Conservation (phyloP, 2,888 invertebrate genomes). For the Andrena hattorfiana region DNA sequence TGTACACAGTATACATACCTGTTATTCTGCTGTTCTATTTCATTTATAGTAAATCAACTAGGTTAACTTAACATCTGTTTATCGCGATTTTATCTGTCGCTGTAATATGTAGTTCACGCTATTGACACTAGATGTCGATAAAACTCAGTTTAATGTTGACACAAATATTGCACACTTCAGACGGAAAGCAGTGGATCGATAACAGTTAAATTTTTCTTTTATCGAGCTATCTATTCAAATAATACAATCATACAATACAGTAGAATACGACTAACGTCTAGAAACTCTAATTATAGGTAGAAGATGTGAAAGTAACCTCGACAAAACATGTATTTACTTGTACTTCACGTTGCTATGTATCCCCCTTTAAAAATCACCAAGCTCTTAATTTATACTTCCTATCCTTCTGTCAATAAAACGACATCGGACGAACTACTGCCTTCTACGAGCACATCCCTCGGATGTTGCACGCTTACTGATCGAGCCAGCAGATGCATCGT, state of each 20-base stretch:
- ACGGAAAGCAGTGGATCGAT: neutral
- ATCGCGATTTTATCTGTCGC: neutral
- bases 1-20: too few species aligned
- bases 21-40: too few species aligned
- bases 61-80: neutral
- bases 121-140: slow-evolving; percentile 31
- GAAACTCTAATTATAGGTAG: neutral
- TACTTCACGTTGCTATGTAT: neutral
- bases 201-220: neutral
- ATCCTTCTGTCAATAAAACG: too few species aligned
- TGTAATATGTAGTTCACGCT: neutral
- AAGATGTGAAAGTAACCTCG: neutral
- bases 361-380: too few species aligned
- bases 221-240: neutral
- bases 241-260: neutral
- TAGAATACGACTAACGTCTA: neutral
- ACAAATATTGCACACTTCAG: slow-evolving; percentile 8
- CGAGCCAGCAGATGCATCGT: neutral
- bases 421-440: neutral
- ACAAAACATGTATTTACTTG: neutral
- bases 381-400: too few species aligned
- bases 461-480: neutral
- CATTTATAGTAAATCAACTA: too few species aligned
- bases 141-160: too few species aligned
- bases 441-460: neutral